Conservation (phyloP, 2,797 vertebrate species). For the Aeoliscus strigatus region DNA sequence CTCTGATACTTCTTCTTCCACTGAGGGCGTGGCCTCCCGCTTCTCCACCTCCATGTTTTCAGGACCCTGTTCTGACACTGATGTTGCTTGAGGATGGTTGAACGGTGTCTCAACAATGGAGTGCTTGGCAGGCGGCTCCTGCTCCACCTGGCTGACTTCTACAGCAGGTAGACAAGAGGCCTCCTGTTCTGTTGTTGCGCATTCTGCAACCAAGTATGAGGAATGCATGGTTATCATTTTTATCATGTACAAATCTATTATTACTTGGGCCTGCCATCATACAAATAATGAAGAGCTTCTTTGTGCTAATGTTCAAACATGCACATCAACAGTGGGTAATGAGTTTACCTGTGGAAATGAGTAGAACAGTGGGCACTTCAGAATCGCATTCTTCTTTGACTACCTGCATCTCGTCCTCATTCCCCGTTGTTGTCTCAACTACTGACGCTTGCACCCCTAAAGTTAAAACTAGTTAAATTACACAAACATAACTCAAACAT, state of each 20-base stretch:
- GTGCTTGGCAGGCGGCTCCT: conserved; percentile 34
- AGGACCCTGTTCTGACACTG: conserved; percentile 27
- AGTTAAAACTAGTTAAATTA: conserved; percentile 20
- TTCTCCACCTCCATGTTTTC: conserved; percentile 46
- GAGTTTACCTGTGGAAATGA: conserved; percentile 60
- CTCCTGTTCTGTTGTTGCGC: conserved; percentile 46
- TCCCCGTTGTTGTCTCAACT: conserved; percentile 37
- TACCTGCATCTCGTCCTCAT: conserved; percentile 19
- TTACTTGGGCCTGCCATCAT: conserved; percentile 23
- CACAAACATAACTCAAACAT: neutral
- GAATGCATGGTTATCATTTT: conserved; percentile 39
- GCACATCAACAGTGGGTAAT: conserved; percentile 6
- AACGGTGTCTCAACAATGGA: conserved; percentile 31
- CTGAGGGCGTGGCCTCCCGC: conserved; percentile 17
- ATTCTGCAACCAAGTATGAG: conserved; percentile 46
- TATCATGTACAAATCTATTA: conserved; percentile 29
- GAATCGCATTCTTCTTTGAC: conserved; percentile 30
- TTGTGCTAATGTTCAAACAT: conserved; percentile 30
- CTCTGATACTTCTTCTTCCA: conserved; percentile 31
- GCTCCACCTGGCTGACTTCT: conserved; percentile 38
- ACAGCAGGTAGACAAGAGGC: conserved; percentile 47
- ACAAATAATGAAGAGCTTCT: conserved; percentile 15
- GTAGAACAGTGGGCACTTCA: conserved; percentile 25
- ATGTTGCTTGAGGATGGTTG: conserved; percentile 21
- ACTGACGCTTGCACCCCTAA: conserved; percentile 51